phyloP scores from a whole-genome alignment of 2,888 invertebrate species.

The Morinoia aosen region DNA sequence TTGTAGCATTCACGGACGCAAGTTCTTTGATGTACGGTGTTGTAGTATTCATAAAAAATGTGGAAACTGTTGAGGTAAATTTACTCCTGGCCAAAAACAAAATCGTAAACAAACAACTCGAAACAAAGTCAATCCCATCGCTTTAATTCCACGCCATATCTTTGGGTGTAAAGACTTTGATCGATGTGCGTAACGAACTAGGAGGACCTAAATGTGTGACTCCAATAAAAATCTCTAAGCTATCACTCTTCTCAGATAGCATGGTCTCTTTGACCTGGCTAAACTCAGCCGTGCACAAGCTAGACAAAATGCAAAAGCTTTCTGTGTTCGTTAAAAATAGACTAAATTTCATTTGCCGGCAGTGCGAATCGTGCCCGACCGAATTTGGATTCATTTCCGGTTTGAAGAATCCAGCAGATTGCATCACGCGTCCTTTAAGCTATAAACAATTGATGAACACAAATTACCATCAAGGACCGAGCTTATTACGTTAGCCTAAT shows the following conservation, averaged over 20 bases:
- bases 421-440: background rate
- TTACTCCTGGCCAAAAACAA: background rate
- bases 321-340: background rate
- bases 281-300: background rate
- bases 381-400: background rate
- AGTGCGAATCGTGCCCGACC: background rate
- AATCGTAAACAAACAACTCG: background rate
- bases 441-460: background rate
- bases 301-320: background rate
- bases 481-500: background rate
- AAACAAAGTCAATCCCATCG: background rate
- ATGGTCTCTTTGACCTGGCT: background rate
- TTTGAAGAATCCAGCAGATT: constrained; percentile 28
- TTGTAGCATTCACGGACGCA: background rate
- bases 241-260: background rate
- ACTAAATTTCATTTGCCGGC: background rate
- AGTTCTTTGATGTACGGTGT: background rate
- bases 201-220: background rate
- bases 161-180: background rate
- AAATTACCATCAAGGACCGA: background rate
- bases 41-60: background rate
- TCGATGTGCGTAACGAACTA: background rate
- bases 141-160: background rate
- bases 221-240: background rate
- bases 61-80: background rate